phyloP scores from a whole-genome alignment of 1,140 invertebrate genomes.

The Babylonia areolata region DNA sequence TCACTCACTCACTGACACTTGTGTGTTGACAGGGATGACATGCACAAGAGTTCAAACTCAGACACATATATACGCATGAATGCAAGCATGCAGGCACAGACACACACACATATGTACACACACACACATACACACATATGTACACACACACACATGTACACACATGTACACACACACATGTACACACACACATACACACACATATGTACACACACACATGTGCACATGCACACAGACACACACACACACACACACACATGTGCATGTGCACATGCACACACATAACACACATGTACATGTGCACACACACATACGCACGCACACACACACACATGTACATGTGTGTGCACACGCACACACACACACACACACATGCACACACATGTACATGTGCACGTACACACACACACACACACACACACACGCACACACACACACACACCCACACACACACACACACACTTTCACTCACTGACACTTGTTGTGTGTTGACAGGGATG shows the following conservation, averaged over 20 bases:
- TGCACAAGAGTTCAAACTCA: background rate
- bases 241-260: background rate
- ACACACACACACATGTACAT: background rate
- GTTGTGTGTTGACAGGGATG: too few species aligned
- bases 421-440: conserved; percentile 6
- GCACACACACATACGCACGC: background rate
- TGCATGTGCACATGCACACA: background rate
- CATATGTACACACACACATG: background rate
- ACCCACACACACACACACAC: background rate
- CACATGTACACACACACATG: too few species aligned
- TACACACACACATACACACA: too few species aligned
- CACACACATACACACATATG: too few species aligned
- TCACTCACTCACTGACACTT: too few species aligned
- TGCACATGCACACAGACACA: background rate
- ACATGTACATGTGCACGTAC: background rate
- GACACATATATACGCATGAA: too few species aligned
- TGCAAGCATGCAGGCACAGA: too few species aligned
- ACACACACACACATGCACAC: background rate
- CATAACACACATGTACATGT: background rate
- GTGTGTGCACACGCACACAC: background rate
- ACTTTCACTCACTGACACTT: background rate
- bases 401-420: background rate
- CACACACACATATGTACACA: too few species aligned
- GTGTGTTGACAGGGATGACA: too few species aligned
- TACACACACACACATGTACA: too few species aligned